Conservation (phyloP, 2,113 vertebrate genomes). For the Rhinopithecus roxellana region DNA sequence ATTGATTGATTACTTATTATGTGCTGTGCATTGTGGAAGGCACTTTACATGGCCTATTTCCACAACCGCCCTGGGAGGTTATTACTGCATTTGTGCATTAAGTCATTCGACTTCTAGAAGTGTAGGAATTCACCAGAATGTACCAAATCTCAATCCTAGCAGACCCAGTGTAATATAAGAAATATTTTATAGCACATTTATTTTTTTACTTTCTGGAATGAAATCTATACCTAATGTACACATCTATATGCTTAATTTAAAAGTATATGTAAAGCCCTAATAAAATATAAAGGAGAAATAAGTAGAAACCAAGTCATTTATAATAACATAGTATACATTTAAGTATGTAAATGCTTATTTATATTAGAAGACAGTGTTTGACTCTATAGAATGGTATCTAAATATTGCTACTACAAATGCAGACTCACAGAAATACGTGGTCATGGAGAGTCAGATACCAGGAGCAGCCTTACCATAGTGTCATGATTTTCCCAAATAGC, state of each 20-base stretch:
- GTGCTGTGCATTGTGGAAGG: background rate
- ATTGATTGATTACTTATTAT: background rate
- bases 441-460: background rate
- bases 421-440: fast-evolving
- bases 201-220: background rate
- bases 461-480: background rate
- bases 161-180: background rate
- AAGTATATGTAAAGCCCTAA: background rate
- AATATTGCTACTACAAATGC: background rate
- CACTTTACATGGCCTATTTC: background rate
- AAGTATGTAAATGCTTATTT: background rate
- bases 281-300: background rate
- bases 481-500: background rate
- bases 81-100: background rate
- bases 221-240: background rate
- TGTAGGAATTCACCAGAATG: background rate
- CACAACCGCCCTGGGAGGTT: background rate
- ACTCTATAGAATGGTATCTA: background rate
- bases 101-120: background rate
- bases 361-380: background rate
- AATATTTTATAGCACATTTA: background rate
- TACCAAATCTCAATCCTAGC: background rate
- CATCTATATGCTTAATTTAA: background rate
- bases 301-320: background rate
- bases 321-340: background rate